Evolutionary conservation across 2,797 vertebrate genomes (phyloP).

Genomic region (Amazona ochrocephala): DNA sequence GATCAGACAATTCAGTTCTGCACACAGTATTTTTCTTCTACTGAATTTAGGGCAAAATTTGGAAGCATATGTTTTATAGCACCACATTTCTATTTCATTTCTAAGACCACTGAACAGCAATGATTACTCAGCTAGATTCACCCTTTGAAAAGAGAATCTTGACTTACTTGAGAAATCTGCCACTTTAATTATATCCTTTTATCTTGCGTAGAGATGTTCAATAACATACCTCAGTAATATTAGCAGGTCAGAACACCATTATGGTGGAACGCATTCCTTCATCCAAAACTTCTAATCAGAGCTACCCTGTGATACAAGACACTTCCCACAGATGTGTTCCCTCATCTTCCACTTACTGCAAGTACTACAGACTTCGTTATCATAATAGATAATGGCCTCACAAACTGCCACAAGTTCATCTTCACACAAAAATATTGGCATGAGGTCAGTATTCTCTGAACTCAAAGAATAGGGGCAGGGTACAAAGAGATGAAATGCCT

Average conservation of each 20-base stretch:
- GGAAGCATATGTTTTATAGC: background rate
- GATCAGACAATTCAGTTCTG: background rate
- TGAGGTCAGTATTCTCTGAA: background rate
- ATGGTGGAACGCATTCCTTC: background rate
- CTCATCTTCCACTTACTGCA: background rate
- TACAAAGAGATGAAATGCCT: background rate
- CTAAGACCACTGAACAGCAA: background rate
- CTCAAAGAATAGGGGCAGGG: background rate
- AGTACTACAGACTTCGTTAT: background rate
- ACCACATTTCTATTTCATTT: background rate
- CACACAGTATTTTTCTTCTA: background rate
- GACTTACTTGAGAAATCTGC: background rate
- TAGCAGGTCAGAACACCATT: background rate
- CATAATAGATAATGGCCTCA: background rate
- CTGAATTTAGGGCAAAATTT: background rate
- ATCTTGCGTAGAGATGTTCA: background rate
- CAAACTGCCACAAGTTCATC: background rate
- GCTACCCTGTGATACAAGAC: background rate
- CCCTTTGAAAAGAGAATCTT: background rate
- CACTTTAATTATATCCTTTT: background rate
- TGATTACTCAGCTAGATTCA: background rate
- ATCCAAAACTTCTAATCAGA: background rate
- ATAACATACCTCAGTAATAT: background rate
- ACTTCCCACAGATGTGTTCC: background rate
- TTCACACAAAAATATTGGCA: background rate